Conservation (phyloP, 2,113 vertebrate genomes). For the Heterotis niloticus region DNA sequence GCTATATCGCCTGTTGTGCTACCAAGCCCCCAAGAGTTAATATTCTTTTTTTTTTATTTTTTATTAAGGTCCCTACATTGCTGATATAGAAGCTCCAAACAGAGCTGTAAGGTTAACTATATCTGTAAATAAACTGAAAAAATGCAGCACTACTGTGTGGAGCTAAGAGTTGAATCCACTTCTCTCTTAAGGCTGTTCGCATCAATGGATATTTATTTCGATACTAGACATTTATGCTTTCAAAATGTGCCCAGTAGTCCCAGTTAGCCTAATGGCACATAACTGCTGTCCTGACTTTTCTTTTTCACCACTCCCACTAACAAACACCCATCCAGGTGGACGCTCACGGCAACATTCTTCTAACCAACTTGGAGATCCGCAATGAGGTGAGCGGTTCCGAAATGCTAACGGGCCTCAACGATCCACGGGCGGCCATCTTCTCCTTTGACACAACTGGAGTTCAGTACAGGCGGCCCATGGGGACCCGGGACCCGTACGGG, state of each 20-base stretch:
- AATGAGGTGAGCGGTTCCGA: constrained; percentile 62
- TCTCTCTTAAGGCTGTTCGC: background rate
- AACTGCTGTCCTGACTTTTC: background rate
- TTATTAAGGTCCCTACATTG: background rate
- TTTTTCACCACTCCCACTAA: background rate
- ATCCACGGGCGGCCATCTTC: constrained; percentile 52
- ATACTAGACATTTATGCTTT: too few relatives aligned
- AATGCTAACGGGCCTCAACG: constrained; percentile 42
- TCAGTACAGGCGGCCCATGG: constrained; percentile 62
- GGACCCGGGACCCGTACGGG: constrained; percentile 61
- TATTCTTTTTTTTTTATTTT: background rate
- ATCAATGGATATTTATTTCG: too few relatives aligned
- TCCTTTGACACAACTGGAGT: constrained; percentile 60
- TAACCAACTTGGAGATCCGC: constrained; percentile 61
- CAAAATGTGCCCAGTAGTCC: background rate
- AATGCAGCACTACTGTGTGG: background rate
- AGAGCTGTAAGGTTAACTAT: background rate
- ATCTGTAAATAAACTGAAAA: background rate
- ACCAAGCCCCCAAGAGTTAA: too few relatives aligned
- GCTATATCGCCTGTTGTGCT: too few relatives aligned
- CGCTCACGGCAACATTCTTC: constrained; percentile 64
- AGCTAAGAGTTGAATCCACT: background rate
- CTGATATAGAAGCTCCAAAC: background rate
- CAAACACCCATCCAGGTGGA: constrained; percentile 58
- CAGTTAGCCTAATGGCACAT: background rate